Evolutionary conservation across 2,888 invertebrate species (phyloP), one percentile per base, ranked within the genome.

Genomic region (Trachelus stipa): DNA sequence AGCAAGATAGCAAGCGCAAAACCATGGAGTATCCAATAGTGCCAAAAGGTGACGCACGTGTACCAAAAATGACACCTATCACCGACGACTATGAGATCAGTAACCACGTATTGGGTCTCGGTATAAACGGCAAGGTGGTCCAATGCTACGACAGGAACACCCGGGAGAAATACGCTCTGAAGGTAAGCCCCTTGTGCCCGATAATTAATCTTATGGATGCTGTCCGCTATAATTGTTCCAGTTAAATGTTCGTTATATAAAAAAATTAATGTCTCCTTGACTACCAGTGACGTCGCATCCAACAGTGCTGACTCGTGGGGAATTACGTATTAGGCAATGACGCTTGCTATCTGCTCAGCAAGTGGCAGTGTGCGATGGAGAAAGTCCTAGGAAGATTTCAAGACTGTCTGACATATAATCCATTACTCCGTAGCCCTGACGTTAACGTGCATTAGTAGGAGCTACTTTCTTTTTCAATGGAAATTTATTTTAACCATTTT

Each of bases 91-190:
- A 98, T 92, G 96, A 96, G 90, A 97, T 99, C 88, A 97, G 97
- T 68, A 96, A 96, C 89, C 97, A 96, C 81, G 98, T 99, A 73
- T 94, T 99, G 81, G 99, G 99, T 73, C 94, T 99, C 81, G 99
- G 99, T 15, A 99, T 99, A 85, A 99, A 99, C 92, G 99, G 99
- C 82, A 99, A 99, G 94, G 99, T 99, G 77, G 96, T 99, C 31
- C 97, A 99, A 92, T 99, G 99, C 92, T 96, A 95, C 88, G 94
- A 95, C 81, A 96, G 96, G 87, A 92, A 93, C 75, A 95, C 95
- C 0, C 95, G 95, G 74, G 93, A 95, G 83, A 97, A 97, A 91
- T 97, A 95, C 89, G 99, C 99, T 0, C 92, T 99, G 77, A 99
- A 99, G 94, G 98, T 98, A 91, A 89, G 87, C 80, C 79, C 77